phyloP scores from a whole-genome alignment of 2,888 invertebrate species.

The Pseudanteris insignis region DNA sequence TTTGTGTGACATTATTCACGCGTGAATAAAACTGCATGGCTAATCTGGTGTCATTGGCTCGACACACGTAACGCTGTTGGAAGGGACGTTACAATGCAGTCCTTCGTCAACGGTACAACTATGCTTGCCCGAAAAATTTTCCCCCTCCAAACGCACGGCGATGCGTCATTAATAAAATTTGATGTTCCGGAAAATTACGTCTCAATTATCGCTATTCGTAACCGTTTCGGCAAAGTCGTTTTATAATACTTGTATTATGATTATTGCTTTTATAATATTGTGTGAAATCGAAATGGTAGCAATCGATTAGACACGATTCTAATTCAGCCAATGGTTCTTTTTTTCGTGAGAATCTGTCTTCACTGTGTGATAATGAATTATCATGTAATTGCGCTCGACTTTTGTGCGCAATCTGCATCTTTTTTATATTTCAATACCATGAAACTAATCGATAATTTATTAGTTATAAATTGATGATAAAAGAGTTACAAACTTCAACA shows the following conservation, averaged over 20 bases:
- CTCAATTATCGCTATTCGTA: constrained; percentile 49
- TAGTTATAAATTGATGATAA: no score
- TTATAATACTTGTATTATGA: constrained; percentile 7
- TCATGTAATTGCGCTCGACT: no score
- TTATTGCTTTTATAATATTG: constrained; percentile 10
- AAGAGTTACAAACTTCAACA: no score
- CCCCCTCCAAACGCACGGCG: constrained; percentile 33
- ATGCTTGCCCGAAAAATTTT: constrained; percentile 48
- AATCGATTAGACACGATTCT: no score
- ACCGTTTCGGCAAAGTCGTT: constrained; percentile 32
- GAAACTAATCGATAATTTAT: no score
- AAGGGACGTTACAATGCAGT: constrained; percentile 46
- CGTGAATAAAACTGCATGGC: constrained; percentile 56
- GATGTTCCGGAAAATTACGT: constrained; percentile 65
- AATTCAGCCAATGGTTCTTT: no score
- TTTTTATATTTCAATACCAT: no score
- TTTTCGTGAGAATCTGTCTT: no score
- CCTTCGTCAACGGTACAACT: constrained; percentile 45
- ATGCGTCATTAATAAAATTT: constrained; percentile 60
- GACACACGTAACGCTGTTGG: constrained; percentile 53
- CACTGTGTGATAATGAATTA: no score
- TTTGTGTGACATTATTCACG: constrained; percentile 56
- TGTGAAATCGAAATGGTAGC: no score
- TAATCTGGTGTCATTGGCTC: constrained; percentile 61
- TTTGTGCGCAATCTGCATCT: no score